Base-by-base conservation (phyloP, 2,888 invertebrate species). In the Ichneumon xanthorius region DNA sequence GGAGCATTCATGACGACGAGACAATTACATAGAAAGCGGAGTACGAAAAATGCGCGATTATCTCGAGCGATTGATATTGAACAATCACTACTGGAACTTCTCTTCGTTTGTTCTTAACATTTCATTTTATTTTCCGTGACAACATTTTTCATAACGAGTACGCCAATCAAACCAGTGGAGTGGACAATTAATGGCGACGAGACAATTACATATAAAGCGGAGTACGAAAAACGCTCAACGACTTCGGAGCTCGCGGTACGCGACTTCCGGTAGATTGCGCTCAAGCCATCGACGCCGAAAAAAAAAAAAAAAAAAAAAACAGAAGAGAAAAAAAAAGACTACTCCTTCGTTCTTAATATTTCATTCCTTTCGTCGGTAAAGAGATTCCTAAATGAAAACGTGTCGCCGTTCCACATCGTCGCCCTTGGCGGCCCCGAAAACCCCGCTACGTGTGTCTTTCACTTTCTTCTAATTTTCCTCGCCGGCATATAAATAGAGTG, bases 101-200 rank as follows among this genome's bases (percentile, higher is more conserved):
- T 26, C 26, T 26, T 26, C 26, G 26, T 26, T 26, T 26, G 1
- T 26, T 26, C 26, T 26, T 26, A 26, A 26, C 26, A 26, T 26
- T 26, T 26, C 26, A 26, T 26, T 26, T 26, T 26, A 26, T 26
- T 1, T 1, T 26, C 2, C 26, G 26, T 26, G 26, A 26, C 4
- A 30, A 30, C 30, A 30, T 30, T 30, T 30, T 30, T 30, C 53
- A 81, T 79, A 82, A 85, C 81, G 65, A 77, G 73, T 55, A 81
- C 73, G 84, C 84, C 73, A 84, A 85, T 85, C 84, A 85, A 85
- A 75, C 75, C 53, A 81, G 53, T 75, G 75, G 26, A 81, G 73
- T 78, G 77, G 72, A 53, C 79, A 82, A 82, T 85, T 75, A 75
- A 79, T 82, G 75, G 70, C 40, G 33, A 82, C 75, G 70, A 79